Evolutionary conservation across 2,113 vertebrate species (phyloP), one percentile per base, ranked within the genome.

Genomic region (Oncorhynchus masou): DNA sequence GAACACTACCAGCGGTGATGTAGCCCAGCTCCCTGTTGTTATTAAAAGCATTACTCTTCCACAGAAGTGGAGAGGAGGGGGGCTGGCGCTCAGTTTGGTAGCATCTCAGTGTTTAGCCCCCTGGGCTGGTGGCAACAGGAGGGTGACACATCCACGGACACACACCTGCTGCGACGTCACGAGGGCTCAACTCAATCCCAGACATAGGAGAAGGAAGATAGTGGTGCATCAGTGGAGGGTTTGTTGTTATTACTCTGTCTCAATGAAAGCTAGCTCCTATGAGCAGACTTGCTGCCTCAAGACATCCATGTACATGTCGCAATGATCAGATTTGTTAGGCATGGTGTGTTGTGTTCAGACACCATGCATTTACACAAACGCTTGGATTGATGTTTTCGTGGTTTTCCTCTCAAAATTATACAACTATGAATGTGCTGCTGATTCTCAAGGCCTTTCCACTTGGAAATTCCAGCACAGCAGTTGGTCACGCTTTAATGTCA

Each of bases 161-260:
- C 39, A 45, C 73, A 74, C 79, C 82, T 81, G 80, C 85, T 79
- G 80, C 29, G 76, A 71, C n/a, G 74, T 71, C 71, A 73, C 62
- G 27, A 76, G 73, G 57, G 85, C 74, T 74, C 78, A 85, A 45
- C 39, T 45, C 39, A 45, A 86, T 88, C 84, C 83, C 27, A n/a
- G 67, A 57, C 16, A 20, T 19, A 57, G 54, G 19, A 20, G 54
- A 57, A 57, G 54, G 15, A 57, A 31, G 48, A 54, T 71, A 69
- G 68, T 57, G 48, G 70, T 6, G 77, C 71, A 83, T 86, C 82
- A 78, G 74, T 68, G 68, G 71, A 25, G 39, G 39, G 3, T 2
- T 45, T 45, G 16, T 74, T 83, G 74, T 81, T 85, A 82, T 75
- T 76, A 65, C 62, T 31, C 4, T 45, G 39, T 45, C 39, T 8